Percentiles rank a stretch among this genome's conserved stretches.
These are phyloP conservation scores for Unio delphinus DNA, from an alignment of 2,888 invertebrate species.

Conservation along the genomic window DNA sequence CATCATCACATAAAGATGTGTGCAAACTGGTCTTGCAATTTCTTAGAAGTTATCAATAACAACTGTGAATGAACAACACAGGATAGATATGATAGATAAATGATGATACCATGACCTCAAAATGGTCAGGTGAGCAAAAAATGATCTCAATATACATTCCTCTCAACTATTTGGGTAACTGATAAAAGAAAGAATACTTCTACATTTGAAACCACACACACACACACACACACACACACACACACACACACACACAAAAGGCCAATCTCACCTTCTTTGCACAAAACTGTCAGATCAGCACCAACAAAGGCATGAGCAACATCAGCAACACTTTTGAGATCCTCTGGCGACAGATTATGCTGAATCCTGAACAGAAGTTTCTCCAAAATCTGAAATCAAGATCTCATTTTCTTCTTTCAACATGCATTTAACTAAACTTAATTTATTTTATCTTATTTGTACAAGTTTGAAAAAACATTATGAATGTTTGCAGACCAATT, in stretches of 20 bases:
- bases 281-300: constrained; percentile 86
- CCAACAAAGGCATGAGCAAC: constrained; percentile 92
- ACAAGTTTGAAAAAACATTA: too few relatives aligned
- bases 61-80: too few relatives aligned
- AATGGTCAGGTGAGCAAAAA: too few relatives aligned
- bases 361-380: constrained; percentile 77
- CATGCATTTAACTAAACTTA: not conserved
- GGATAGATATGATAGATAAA: too few relatives aligned
- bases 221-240: not conserved
- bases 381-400: constrained; percentile 77
- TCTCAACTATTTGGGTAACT: too few relatives aligned
- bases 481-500: too few relatives aligned
- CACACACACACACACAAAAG: not conserved
- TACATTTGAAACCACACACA: too few relatives aligned
- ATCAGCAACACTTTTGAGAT: constrained; percentile 79
- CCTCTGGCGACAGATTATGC: constrained; percentile 75
- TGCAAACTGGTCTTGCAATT: too few relatives aligned
- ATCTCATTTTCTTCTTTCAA: not conserved
- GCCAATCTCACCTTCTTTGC: constrained; percentile 75
- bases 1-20: too few relatives aligned
- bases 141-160: too few relatives aligned
- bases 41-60: too few relatives aligned
- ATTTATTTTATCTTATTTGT: not conserved
- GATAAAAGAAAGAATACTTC: not conserved
- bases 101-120: too few relatives aligned